Evolutionary conservation across 2,888 invertebrate species (phyloP), one percentile per base, ranked within the genome.

Genomic region (Pammene aurita): DNA sequence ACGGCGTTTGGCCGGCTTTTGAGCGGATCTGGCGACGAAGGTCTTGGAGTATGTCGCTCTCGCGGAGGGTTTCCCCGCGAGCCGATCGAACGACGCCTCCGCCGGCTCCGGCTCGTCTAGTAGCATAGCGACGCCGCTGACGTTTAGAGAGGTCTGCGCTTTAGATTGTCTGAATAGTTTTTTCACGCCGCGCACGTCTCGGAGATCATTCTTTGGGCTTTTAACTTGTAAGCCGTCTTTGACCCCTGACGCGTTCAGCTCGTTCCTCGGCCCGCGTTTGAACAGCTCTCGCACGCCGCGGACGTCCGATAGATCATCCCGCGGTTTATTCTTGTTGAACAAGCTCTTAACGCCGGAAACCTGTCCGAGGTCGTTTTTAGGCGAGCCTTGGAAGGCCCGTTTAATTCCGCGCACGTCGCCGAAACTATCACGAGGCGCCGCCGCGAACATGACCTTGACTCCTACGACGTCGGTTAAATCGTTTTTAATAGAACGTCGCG

Each of bases 391-490:
- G 60, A 88, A 90, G 11, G 88, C 74, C 56, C 81, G 81, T 62
- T 93, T 90, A 0, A 92, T 80, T 60, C 88, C 83, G 2, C 62
- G 54, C 13, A 89, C 82, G 65, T 88, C 81, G 16, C 80, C 82
- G 26, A 88, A 74, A 62, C 84, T 82, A 71, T 91, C 90, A 26
- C 26, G 26, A 26, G 26, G 26, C 26, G 26, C 26, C 26, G 26
- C 26, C 26, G 26, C 26, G 71, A 91, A 87, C 7, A 90, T 71
- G 5, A 77, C 73, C 71, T 91, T 93, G 0, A 93, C 83, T 0
- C 93, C 93, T 0, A 79, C 72, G 1, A 93, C 85, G 50, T 90
- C 76, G 0, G 83, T 84, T 62, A 93, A 73, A 71, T 93, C 92
- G 71, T 93, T 89, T 41, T 71, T 82, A 63, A 79, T 71, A 0